phyloP scores from a whole-genome alignment of 2,797 vertebrate genomes.

The Setipinna tenuifilis region DNA sequence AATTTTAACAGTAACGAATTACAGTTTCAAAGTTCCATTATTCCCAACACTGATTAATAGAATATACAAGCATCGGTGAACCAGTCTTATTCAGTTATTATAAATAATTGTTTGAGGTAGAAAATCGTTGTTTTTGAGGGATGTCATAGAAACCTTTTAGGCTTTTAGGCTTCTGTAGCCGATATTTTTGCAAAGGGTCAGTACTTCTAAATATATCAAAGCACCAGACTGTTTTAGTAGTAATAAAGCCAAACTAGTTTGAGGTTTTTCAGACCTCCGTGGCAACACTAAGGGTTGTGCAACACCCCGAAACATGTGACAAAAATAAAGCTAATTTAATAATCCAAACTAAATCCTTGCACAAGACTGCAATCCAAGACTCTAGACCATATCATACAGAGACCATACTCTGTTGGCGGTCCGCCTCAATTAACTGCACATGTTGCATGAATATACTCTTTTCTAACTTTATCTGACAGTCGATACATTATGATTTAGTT shows the following conservation, averaged over 20 bases:
- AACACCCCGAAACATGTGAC: conserved; percentile 16
- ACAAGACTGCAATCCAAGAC: not conserved
- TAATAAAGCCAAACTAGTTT: conserved; percentile 16
- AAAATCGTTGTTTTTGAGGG: too few species aligned
- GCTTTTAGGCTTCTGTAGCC: not conserved
- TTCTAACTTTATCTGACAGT: not conserved
- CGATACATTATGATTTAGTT: not conserved
- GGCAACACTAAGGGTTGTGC: not conserved
- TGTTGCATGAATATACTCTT: not conserved
- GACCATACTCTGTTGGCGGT: not conserved
- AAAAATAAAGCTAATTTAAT: conserved; percentile 26
- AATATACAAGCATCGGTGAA: too few species aligned
- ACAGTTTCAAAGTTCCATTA: too few species aligned
- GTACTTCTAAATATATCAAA: not conserved
- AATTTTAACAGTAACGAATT: too few species aligned
- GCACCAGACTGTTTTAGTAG: not conserved
- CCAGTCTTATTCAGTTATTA: too few species aligned
- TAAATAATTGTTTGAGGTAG: too few species aligned
- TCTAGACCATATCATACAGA: not conserved
- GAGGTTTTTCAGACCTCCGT: not conserved
- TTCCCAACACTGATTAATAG: too few species aligned
- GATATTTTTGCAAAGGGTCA: not conserved
- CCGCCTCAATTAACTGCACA: not conserved
- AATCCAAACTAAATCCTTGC: conserved; percentile 4
- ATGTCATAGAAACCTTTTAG: too few species aligned